Base-by-base conservation (phyloP, 92 coral and sea anemone genomes). In the Zoanthus gigantus region DNA sequence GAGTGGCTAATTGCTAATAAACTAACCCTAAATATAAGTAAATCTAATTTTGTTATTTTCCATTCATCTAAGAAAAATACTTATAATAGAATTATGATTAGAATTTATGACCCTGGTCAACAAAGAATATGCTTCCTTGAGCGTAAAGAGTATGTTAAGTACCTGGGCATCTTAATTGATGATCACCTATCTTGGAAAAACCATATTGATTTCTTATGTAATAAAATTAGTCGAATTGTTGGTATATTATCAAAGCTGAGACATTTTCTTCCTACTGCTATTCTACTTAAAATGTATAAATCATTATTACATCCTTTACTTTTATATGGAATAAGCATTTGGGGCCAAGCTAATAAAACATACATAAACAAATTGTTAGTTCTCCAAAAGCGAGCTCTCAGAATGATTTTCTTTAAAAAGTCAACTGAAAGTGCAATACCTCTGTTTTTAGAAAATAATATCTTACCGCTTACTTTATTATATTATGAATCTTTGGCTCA, bases 331-430 rank as follows among this genome's bases (percentile, higher is more conserved):
- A 23, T 23, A 23, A 23, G 23, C 23, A 23, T 54, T 29, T 79
- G 85, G 85, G 85, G 73, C 54, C 85, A 79, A 79, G 85, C 85
- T 13, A 79, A 79, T 65, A 79, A 79, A 79, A 79, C 85, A 79
- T 30, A 68, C 53, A 79, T 79, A 13, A 79, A 79, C 53, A 23
- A 23, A 23, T 23, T 23, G 23, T 23, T 23, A 23, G 23, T 23
- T 23, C 23, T 23, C 23, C 23, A 23, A 23, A 23, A 23, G 23
- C 23, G 23, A 23, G 23, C 23, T 23, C 23, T 23, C 23, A 23
- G 23, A 71, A 54, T 54, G 60, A 54, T 54, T 54, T 54, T 54
- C 60, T 54, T 54, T 54, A 54, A 54, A 54, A 54, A 54, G 60
- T 54, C 60, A 54, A 54, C 60, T 54, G 60, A 54, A 54, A 54